phyloP scores from a whole-genome alignment of 2,797 vertebrate species.

The Lutjanus argentimaculatus region DNA sequence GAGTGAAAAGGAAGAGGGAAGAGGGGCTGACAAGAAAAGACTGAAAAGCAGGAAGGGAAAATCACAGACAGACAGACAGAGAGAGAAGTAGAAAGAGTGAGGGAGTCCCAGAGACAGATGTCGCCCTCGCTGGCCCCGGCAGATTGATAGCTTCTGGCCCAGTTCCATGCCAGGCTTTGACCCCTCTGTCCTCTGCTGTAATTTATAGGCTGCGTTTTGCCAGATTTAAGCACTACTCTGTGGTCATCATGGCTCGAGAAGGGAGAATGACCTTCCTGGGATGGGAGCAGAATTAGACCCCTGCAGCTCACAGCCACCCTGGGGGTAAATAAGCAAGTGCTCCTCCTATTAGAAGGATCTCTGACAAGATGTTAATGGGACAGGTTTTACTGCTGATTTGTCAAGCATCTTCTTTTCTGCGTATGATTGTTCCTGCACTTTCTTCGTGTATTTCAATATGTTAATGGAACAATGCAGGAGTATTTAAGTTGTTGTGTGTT shows the following conservation, averaged over 20 bases:
- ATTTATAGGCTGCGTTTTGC: constrained; percentile 88
- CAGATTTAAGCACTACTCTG: constrained; percentile 87
- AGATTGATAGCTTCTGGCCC: constrained; percentile 88
- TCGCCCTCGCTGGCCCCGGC: constrained; percentile 80
- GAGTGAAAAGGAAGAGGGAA: constrained; percentile 45
- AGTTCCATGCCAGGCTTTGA: constrained; percentile 85
- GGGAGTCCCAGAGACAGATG: constrained; percentile 89
- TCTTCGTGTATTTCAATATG: constrained; percentile 18
- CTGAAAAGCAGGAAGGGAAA: constrained; percentile 47
- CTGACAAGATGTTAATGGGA: constrained; percentile 66
- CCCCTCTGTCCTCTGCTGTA: constrained; percentile 88
- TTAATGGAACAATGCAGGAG: not conserved
- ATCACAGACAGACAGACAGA: constrained; percentile 25
- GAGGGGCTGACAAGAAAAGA: constrained; percentile 36
- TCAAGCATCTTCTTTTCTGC: not conserved
- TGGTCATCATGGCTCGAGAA: constrained; percentile 82
- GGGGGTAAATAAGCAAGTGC: constrained; percentile 65
- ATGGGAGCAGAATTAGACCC: constrained; percentile 79
- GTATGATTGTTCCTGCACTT: constrained; percentile 9
- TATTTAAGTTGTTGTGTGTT: constrained; percentile 1
- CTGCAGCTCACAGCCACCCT: constrained; percentile 60
- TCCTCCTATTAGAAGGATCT: constrained; percentile 53
- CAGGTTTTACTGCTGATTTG: constrained; percentile 37
- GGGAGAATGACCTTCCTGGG: constrained; percentile 82
- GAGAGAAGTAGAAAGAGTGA: constrained; percentile 76